Percentiles rank a stretch among this genome's conserved stretches.
phyloP scores from a whole-genome alignment of 2,797 vertebrate genomes.

The Octomys mimax region DNA sequence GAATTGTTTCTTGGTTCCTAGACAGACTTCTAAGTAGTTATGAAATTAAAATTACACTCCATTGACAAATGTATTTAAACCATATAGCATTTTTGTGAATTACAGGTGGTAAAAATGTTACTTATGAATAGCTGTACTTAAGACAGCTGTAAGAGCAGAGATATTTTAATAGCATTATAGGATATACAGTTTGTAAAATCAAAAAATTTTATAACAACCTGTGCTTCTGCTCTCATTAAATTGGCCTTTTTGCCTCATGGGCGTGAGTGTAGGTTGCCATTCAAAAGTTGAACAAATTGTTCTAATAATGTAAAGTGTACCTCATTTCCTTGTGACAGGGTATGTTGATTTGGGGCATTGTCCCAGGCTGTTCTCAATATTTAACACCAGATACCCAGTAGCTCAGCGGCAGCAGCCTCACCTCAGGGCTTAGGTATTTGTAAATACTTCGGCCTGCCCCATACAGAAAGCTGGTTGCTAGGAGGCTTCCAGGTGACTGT shows the following conservation, averaged over 20 bases:
- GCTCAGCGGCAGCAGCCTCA: too few relatives aligned
- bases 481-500: not conserved
- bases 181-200: not conserved
- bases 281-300: not conserved
- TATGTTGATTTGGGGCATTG: not conserved
- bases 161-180: not conserved
- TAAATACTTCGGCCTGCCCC: not conserved
- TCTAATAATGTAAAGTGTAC: not conserved
- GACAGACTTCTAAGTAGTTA: slow-evolving; percentile 3
- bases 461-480: not conserved
- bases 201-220: not conserved
- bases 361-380: not conserved
- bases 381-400: not conserved
- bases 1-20: slow-evolving; percentile 52
- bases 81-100: slow-evolving; percentile 60
- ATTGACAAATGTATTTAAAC: slow-evolving; percentile 40
- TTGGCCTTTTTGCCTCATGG: not conserved
- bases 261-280: not conserved
- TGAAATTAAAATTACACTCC: slow-evolving; percentile 52
- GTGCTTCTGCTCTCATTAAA: not conserved
- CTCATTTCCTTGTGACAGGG: not conserved
- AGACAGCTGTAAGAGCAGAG: not conserved
- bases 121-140: not conserved
- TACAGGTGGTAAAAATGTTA: slow-evolving; percentile 65
- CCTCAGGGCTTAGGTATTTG: not conserved